These are phyloP conservation scores for Eumerus sabulonum DNA, from an alignment of 2,888 invertebrate species.

Conservation along the genomic window DNA sequence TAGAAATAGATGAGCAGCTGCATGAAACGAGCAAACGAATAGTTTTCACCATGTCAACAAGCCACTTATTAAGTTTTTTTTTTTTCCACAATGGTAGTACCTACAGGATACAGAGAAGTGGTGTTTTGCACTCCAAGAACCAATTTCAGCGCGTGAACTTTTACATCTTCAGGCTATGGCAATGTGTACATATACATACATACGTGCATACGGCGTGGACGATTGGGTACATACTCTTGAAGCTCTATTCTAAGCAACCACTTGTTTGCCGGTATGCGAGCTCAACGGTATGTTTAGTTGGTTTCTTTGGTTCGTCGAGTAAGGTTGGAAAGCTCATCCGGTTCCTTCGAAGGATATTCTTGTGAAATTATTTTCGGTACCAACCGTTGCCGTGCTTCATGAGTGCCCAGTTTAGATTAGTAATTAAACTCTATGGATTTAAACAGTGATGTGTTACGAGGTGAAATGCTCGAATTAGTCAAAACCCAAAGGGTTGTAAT, in stretches of 20 bases:
- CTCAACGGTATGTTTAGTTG: slow-evolving; percentile 45
- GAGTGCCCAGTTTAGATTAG: slow-evolving; percentile 1
- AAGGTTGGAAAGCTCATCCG: slow-evolving; percentile 1
- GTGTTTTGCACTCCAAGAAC: slow-evolving; percentile 30
- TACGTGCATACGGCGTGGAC: not conserved
- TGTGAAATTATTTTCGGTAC: too few species aligned
- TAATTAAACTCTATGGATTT: slow-evolving; percentile 8
- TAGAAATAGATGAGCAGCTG: too few species aligned
- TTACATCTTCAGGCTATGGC: not conserved
- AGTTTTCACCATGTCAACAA: too few species aligned
- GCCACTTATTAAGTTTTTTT: too few species aligned
- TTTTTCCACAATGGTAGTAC: too few species aligned
- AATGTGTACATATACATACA: not conserved
- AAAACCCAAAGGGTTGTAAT: not conserved
- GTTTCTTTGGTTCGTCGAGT: slow-evolving; percentile 61
- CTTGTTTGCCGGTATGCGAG: slow-evolving; percentile 47
- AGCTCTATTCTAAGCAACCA: slow-evolving; percentile 55
- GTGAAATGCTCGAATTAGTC: too few species aligned
- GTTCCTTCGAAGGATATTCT: slow-evolving; percentile 10
- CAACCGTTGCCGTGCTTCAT: not conserved
- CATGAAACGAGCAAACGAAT: too few species aligned
- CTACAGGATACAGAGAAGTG: slow-evolving; percentile 20
- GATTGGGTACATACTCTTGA: slow-evolving; percentile 22
- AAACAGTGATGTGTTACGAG: not conserved
- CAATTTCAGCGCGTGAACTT: slow-evolving; percentile 28